Percentiles rank a stretch among this genome's conserved stretches.
These are phyloP conservation scores for Caenorhabditis wallacei DNA, from an alignment of 2,888 invertebrate genomes.

Conservation along the genomic window DNA sequence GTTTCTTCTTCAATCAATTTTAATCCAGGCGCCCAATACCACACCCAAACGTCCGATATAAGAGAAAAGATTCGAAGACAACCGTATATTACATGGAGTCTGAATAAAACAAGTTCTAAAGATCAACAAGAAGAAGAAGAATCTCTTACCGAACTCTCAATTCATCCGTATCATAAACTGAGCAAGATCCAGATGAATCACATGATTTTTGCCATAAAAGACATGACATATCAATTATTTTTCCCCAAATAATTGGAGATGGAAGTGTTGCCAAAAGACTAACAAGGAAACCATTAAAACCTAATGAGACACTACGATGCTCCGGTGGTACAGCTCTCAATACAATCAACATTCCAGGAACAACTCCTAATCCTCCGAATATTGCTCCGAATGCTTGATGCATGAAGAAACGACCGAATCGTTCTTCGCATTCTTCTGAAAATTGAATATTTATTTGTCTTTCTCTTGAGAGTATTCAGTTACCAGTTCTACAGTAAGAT, in stretches of 20 bases:
- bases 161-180: constrained; percentile 83
- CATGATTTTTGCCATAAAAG: constrained; percentile 84
- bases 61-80: constrained; percentile 79
- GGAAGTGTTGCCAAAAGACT: constrained; percentile 83
- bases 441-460: background rate
- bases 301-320: constrained; percentile 81
- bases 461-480: background rate
- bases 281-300: constrained; percentile 82
- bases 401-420: constrained; percentile 74
- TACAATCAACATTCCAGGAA: constrained; percentile 82
- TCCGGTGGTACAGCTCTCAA: constrained; percentile 81
- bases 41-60: constrained; percentile 81
- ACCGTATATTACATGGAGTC: constrained; percentile 80
- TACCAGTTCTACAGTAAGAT: constrained; percentile 74
- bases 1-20: constrained; percentile 78
- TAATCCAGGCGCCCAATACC: constrained; percentile 81
- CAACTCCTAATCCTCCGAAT: constrained; percentile 82
- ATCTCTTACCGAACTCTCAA: constrained; percentile 81
- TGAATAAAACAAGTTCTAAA: constrained; percentile 33
- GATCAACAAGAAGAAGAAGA: background rate
- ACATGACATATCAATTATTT: constrained; percentile 84
- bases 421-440: constrained; percentile 72
- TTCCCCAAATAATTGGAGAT: constrained; percentile 84
- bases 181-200: constrained; percentile 83
- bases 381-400: constrained; percentile 81